Conservation (phyloP, 2,888 invertebrate genomes). For the Caenorhabditis sp. region DNA sequence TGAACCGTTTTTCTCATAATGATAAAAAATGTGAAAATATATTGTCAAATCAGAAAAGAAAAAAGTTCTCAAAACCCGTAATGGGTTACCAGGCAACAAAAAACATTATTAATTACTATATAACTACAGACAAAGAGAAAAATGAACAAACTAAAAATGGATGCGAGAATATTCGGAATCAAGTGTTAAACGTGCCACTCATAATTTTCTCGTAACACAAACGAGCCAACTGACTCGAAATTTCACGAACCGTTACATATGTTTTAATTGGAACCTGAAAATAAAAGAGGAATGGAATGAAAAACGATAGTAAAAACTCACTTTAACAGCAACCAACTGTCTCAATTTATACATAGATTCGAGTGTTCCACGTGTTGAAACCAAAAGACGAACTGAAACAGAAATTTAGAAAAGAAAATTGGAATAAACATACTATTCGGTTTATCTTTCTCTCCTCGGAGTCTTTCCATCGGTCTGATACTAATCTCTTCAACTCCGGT, state of each 20-base stretch:
- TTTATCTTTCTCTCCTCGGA: slow-evolving; percentile 12
- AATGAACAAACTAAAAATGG: background rate
- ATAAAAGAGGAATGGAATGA: background rate
- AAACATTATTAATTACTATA: background rate
- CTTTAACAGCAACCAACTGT: slow-evolving; percentile 41
- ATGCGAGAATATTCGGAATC: background rate
- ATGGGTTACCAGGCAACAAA: background rate
- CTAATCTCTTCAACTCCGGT: slow-evolving; percentile 34
- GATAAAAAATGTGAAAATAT: background rate
- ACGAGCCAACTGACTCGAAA: slow-evolving; percentile 37
- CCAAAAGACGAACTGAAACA: slow-evolving; percentile 33
- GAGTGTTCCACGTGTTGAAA: slow-evolving; percentile 45
- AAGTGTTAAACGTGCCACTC: slow-evolving; percentile 2
- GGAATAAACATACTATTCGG: background rate
- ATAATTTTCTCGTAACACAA: slow-evolving; percentile 41
- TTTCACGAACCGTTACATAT: slow-evolving; percentile 35
- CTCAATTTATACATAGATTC: slow-evolving; percentile 41
- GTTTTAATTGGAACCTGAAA: slow-evolving; percentile 36
- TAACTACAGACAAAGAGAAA: background rate
- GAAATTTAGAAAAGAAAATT: background rate
- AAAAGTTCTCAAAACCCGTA: background rate
- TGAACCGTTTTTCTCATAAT: background rate
- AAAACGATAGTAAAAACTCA: background rate
- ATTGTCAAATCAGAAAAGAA: background rate
- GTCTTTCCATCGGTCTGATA: slow-evolving; percentile 33